Evolutionary conservation across 2,113 vertebrate species (phyloP).

Genomic region (Lepus americanus): DNA sequence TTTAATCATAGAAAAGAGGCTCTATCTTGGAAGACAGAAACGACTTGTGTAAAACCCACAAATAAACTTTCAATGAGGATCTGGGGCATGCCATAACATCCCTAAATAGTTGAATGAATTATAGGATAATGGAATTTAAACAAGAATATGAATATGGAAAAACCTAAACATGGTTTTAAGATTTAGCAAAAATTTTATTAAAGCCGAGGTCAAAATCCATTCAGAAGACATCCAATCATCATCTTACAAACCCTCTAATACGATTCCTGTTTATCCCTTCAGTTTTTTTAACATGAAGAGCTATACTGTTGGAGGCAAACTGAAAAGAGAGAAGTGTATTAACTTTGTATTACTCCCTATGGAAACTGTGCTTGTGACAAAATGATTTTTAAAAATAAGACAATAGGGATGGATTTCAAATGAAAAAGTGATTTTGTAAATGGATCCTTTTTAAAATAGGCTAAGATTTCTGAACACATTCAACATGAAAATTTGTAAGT

Average conservation of each 20-base stretch:
- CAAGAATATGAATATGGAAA: conserved; percentile 40
- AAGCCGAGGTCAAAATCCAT: conserved; percentile 10
- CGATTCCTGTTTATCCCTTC: background rate
- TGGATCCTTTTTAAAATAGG: background rate
- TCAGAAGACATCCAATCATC: background rate
- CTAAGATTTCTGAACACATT: background rate
- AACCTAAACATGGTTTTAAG: conserved; percentile 9
- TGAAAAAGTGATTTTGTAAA: background rate
- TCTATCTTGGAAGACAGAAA: conserved; percentile 70
- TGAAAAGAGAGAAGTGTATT: background rate
- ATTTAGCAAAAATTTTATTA: conserved; percentile 9
- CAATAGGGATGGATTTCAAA: background rate
- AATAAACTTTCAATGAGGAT: conserved; percentile 12
- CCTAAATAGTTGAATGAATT: conserved; percentile 32
- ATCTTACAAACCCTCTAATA: background rate
- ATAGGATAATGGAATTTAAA: conserved; percentile 29
- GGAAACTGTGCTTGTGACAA: background rate
- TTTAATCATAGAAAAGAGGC: conserved; percentile 68
- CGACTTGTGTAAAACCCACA: conserved; percentile 57
- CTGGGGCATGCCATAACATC: background rate
- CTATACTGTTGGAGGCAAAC: background rate
- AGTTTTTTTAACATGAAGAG: conserved; percentile 12
- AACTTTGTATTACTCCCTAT: background rate
- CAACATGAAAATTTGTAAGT: background rate
- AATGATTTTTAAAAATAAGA: background rate